These are phyloP conservation scores for Oreochromis aureus DNA, from an alignment of 2,113 vertebrate species.

Conservation along the genomic window DNA sequence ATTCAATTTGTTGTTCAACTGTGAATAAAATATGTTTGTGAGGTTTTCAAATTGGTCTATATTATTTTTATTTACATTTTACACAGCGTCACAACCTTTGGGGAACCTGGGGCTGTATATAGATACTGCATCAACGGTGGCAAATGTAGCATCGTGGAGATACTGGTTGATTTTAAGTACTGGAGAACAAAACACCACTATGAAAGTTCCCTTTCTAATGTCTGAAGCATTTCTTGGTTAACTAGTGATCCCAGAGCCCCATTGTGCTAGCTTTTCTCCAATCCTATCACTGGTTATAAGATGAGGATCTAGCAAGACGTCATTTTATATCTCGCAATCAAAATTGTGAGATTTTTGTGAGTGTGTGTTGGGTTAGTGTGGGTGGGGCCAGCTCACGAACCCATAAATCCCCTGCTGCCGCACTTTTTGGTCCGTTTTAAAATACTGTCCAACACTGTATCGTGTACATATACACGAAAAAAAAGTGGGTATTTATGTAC, in stretches of 20 bases:
- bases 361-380: background rate
- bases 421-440: no score
- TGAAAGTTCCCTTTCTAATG: fast-evolving
- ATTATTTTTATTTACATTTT: background rate
- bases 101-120: background rate
- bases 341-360: background rate
- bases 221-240: fast-evolving
- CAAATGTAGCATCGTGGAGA: background rate
- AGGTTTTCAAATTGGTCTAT: background rate
- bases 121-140: fast-evolving
- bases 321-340: background rate
- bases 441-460: background rate
- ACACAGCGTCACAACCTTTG: background rate
- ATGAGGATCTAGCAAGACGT: background rate
- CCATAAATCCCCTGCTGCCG: fast-evolving
- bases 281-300: background rate
- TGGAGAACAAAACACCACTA: background rate
- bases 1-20: background rate
- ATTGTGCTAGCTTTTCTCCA: background rate
- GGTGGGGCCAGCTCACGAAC: background rate
- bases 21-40: background rate
- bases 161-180: background rate
- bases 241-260: background rate
- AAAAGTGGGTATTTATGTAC: background rate
- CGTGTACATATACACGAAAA: background rate